These are phyloP conservation scores for Drosophila suboccidentalis DNA, from an alignment of 2,888 invertebrate species.

Conservation along the genomic window DNA sequence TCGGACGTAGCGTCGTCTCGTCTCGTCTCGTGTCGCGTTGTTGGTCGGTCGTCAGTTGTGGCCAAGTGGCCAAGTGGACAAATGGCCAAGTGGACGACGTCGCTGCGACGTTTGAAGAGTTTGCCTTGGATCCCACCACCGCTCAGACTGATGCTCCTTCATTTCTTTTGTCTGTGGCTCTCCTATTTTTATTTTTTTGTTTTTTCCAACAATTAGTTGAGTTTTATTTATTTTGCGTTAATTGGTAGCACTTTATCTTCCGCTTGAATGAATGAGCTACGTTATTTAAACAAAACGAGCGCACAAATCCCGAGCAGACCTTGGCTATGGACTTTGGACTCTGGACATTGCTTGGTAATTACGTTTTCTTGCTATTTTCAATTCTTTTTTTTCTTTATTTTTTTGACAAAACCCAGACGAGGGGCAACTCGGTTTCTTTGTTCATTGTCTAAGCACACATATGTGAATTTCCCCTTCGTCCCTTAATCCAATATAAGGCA, in stretches of 20 bases:
- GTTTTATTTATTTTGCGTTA: slow-evolving; percentile 83
- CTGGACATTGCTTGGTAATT: slow-evolving; percentile 66
- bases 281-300: slow-evolving; percentile 72
- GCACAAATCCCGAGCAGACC: slow-evolving; percentile 51
- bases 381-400: slow-evolving; percentile 21
- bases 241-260: slow-evolving; percentile 83
- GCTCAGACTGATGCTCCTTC: slow-evolving; percentile 55
- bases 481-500: slow-evolving; percentile 72
- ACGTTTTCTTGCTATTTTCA: slow-evolving; percentile 44
- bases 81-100: slow-evolving; percentile 29
- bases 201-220: slow-evolving; percentile 80
- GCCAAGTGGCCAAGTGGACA: slow-evolving; percentile 48
- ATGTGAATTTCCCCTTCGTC: slow-evolving; percentile 39
- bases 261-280: slow-evolving; percentile 74
- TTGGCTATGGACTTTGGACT: slow-evolving; percentile 8
- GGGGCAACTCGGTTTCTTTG: slow-evolving; percentile 27
- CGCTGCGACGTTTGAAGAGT: slow-evolving; percentile 56
- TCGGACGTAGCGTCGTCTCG: slow-evolving; percentile 19
- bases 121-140: slow-evolving; percentile 46
- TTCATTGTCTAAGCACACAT: slow-evolving; percentile 48
- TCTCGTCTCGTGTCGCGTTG: slow-evolving; percentile 45
- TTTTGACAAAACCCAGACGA: slow-evolving; percentile 42
- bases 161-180: slow-evolving; percentile 64
- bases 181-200: slow-evolving; percentile 16
- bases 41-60: slow-evolving; percentile 43